Conservation (phyloP, 2,888 invertebrate species). For the Spodoptera exigua region DNA sequence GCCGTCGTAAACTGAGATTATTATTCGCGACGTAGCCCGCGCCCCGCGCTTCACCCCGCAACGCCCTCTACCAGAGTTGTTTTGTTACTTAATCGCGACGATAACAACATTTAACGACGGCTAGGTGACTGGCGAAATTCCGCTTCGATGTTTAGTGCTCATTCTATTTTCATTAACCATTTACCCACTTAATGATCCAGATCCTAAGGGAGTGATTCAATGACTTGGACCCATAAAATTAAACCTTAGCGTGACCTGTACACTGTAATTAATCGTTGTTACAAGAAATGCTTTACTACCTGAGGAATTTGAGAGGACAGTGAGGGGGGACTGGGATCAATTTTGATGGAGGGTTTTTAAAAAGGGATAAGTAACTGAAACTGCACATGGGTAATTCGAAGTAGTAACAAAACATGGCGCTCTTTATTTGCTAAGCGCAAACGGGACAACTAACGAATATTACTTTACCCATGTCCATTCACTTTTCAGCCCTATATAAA, state of each 20-base stretch:
- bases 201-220: conserved; percentile 86
- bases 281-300: conserved; percentile 61
- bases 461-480: conserved; percentile 3
- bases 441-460: conserved; percentile 20
- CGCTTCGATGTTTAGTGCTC: conserved; percentile 89
- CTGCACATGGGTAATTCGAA: too few relatives aligned
- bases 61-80: conserved; percentile 81
- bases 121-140: conserved; percentile 89
- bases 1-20: conserved; percentile 89
- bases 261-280: conserved; percentile 71
- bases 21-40: conserved; percentile 84
- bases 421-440: too few relatives aligned
- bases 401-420: too few relatives aligned
- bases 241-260: conserved; percentile 85
- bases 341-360: conserved; percentile 3
- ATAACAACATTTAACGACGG: conserved; percentile 89
- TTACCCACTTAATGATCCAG: conserved; percentile 89
- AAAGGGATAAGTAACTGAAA: background rate
- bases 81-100: conserved; percentile 89
- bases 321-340: background rate
- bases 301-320: conserved; percentile 25
- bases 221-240: conserved; percentile 86
- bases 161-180: conserved; percentile 89
- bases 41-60: conserved; percentile 65
- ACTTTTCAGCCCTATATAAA: conserved; percentile 41